Evolutionary conservation across 2,797 vertebrate genomes (phyloP).

Genomic region (Heterohyrax brucei): DNA sequence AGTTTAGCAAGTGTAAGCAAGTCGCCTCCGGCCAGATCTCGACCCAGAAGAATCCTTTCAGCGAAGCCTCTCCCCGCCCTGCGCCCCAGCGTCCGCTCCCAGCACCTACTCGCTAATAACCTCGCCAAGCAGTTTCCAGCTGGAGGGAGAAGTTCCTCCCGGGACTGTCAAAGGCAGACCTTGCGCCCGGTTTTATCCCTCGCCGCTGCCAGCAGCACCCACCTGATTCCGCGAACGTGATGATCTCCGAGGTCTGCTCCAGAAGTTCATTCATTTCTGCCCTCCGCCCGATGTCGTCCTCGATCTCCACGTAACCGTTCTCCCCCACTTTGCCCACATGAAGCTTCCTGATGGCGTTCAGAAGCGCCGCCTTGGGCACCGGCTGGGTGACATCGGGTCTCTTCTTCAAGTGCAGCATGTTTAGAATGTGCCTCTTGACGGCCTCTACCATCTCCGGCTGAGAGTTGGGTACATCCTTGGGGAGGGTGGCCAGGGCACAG

Average conservation of each 20-base stretch:
- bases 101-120: slow-evolving; percentile 76
- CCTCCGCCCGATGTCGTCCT: slow-evolving; percentile 92
- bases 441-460: slow-evolving; percentile 97
- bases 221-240: slow-evolving; percentile 97
- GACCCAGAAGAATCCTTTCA: slow-evolving; percentile 81
- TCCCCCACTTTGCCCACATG: slow-evolving; percentile 96
- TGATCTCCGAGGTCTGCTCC: slow-evolving; percentile 95
- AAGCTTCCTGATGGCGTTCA: slow-evolving; percentile 96
- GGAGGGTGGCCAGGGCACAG: slow-evolving; percentile 94
- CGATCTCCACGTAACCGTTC: slow-evolving; percentile 96
- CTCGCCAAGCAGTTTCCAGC: slow-evolving; percentile 75
- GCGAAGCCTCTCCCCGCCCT: slow-evolving; percentile 43
- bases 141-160: slow-evolving; percentile 83
- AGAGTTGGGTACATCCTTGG: slow-evolving; percentile 92
- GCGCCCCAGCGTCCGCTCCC: slow-evolving; percentile 64
- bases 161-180: slow-evolving; percentile 74
- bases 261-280: slow-evolving; percentile 93
- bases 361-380: slow-evolving; percentile 96
- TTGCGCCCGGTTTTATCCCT: slow-evolving; percentile 10
- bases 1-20: slow-evolving; percentile 88
- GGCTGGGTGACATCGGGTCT: slow-evolving; percentile 97
- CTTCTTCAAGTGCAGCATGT: slow-evolving; percentile 97
- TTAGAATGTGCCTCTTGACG: slow-evolving; percentile 97
- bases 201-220: slow-evolving; percentile 89
- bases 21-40: slow-evolving; percentile 84